Conservation (phyloP, 1,140 invertebrate genomes). For the Marisa cornuarietis region DNA sequence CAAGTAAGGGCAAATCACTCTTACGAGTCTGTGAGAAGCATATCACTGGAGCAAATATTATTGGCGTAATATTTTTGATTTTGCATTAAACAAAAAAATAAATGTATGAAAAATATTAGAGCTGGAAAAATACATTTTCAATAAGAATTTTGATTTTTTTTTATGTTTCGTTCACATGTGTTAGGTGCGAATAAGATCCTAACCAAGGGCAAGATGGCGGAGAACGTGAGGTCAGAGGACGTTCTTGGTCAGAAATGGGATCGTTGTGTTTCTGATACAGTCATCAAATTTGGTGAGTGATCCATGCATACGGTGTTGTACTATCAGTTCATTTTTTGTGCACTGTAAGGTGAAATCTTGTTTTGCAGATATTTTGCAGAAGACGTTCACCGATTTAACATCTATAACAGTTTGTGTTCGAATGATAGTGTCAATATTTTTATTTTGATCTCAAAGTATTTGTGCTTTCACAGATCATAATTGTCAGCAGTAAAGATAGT, state of each 20-base stretch:
- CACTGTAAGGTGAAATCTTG: not conserved
- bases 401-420: no score
- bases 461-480: no score
- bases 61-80: no score
- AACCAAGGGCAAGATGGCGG: conserved; percentile 42
- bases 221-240: conserved; percentile 65
- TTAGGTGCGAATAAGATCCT: no score
- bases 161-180: not conserved
- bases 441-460: no score
- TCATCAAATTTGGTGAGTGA: conserved; percentile 66
- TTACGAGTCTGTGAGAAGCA: no score
- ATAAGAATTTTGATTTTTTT: not conserved
- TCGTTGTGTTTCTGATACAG: conserved; percentile 67
- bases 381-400: no score
- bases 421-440: no score
- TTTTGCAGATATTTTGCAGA: not conserved
- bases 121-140: not conserved
- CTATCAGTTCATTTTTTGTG: not conserved
- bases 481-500: not conserved
- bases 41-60: no score
- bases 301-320: not conserved
- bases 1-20: no score
- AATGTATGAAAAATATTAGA: not conserved
- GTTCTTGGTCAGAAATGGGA: conserved; percentile 68
- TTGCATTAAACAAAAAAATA: no score